Conservation (phyloP, 2,888 invertebrate genomes). For the Pandemis cinnamomeana region DNA sequence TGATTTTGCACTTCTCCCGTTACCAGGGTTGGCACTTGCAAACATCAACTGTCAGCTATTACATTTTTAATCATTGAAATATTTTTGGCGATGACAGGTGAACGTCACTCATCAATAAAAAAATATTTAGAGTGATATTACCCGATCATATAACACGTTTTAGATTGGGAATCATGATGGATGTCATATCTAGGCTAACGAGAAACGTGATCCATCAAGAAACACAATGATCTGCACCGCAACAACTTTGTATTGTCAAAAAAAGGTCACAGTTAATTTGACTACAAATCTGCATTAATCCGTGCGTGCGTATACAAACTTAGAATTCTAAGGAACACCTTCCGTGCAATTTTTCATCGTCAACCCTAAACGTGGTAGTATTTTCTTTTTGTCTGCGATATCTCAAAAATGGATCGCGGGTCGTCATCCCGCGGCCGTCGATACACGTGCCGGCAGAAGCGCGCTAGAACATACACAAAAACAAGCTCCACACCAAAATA, state of each 20-base stretch:
- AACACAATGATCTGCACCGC: no score
- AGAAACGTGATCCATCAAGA: no score
- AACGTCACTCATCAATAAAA: no score
- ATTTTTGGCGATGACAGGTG: no score
- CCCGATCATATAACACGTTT: no score
- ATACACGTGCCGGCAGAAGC: conserved; percentile 27
- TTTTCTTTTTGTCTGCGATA: conserved; percentile 33
- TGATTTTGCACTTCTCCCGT: conserved; percentile 45
- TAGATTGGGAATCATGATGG: no score
- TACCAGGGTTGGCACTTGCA: conserved; percentile 41
- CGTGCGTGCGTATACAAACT: background rate
- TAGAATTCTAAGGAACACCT: background rate
- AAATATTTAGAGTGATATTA: no score
- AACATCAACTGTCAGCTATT: background rate
- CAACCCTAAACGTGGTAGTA: conserved; percentile 19
- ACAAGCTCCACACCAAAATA: conserved; percentile 7
- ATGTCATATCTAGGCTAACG: no score
- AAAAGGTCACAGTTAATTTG: no score
- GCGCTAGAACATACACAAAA: conserved; percentile 20
- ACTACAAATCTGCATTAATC: no score
- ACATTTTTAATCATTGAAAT: background rate
- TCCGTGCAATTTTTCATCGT: background rate
- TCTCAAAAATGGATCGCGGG: conserved; percentile 35
- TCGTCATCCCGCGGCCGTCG: conserved; percentile 28
- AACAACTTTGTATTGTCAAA: no score